phyloP scores from a whole-genome alignment of 2,888 invertebrate species.

The Callyntrura guangdongensis region DNA sequence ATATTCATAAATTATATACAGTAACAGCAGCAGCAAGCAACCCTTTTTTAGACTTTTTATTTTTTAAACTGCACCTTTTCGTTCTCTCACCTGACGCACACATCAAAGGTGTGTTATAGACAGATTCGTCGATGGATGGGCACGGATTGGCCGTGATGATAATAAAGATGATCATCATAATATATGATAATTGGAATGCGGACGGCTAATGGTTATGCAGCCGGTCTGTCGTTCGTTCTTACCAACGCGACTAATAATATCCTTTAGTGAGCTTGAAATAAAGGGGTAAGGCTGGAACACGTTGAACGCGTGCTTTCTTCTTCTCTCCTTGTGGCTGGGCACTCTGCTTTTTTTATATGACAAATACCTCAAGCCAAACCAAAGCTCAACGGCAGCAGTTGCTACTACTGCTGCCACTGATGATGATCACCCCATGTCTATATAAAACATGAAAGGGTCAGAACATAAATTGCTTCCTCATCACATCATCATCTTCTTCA shows the following conservation, averaged over 20 bases:
- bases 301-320: slow-evolving; percentile 69
- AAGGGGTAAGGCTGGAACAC: slow-evolving; percentile 44
- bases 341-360: slow-evolving; percentile 63
- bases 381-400: slow-evolving; percentile 28
- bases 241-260: slow-evolving; percentile 18
- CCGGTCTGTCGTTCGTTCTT: slow-evolving; percentile 64
- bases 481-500: slow-evolving; percentile 56
- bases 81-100: background rate
- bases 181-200: slow-evolving; percentile 72
- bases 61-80: slow-evolving; percentile 1
- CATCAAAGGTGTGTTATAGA: background rate
- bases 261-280: background rate
- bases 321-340: background rate
- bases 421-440: slow-evolving; percentile 26
- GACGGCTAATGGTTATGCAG: slow-evolving; percentile 69
- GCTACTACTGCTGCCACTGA: slow-evolving; percentile 41
- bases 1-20: background rate
- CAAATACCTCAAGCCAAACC: slow-evolving; percentile 66
- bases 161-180: slow-evolving; percentile 50
- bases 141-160: slow-evolving; percentile 29
- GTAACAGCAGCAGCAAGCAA: slow-evolving; percentile 12
- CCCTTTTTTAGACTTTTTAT: slow-evolving; percentile 54
- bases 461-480: slow-evolving; percentile 68
- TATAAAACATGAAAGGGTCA: slow-evolving; percentile 71
- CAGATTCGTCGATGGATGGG: slow-evolving; percentile 7